These are phyloP conservation scores for Papilio polyxenes DNA, from an alignment of 1,140 invertebrate species.

Conservation along the genomic window DNA sequence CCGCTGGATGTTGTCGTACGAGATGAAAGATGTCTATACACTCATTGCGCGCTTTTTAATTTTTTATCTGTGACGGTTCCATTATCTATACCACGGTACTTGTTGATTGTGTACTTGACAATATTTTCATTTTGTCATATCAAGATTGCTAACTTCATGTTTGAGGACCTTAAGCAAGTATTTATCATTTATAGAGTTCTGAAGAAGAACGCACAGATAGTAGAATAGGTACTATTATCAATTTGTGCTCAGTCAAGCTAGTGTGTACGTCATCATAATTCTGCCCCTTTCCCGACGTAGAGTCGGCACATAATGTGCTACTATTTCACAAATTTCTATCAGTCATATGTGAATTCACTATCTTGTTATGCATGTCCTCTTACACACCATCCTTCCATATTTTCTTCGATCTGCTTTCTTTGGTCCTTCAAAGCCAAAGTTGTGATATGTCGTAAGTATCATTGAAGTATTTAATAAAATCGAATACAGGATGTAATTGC, in stretches of 20 bases:
- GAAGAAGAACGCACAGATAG: too few species aligned
- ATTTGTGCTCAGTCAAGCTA: too few species aligned
- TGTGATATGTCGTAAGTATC: background rate
- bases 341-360: too few species aligned
- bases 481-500: background rate
- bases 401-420: background rate
- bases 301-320: too few species aligned
- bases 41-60: slow-evolving; percentile 14
- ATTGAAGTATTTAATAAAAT: background rate
- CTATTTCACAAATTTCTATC: too few species aligned
- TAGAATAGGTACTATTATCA: too few species aligned
- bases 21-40: slow-evolving; percentile 35
- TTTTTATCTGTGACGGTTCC: slow-evolving; percentile 31
- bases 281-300: too few species aligned
- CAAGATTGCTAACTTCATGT: background rate
- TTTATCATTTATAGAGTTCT: background rate
- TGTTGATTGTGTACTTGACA: background rate
- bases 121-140: background rate
- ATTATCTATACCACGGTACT: slow-evolving; percentile 15
- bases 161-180: background rate
- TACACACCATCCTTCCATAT: background rate
- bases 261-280: too few species aligned
- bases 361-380: too few species aligned
- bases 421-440: background rate
- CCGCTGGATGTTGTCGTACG: slow-evolving; percentile 1